Conservation (phyloP, 2,113 vertebrate genomes). For the Crypturellus undulatus region DNA sequence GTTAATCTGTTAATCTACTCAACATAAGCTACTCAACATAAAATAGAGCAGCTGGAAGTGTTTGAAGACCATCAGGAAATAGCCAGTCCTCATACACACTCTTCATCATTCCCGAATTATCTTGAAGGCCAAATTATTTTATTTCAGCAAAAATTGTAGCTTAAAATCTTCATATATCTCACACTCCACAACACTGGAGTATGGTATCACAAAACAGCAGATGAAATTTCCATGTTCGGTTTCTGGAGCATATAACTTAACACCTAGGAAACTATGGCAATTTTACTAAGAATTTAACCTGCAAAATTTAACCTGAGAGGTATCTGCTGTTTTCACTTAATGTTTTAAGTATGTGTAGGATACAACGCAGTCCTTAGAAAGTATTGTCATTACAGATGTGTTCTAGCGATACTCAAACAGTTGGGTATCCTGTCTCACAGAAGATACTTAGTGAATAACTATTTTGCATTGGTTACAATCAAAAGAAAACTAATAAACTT, state of each 20-base stretch:
- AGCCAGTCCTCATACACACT: neutral
- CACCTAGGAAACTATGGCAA: neutral
- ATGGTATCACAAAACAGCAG: neutral
- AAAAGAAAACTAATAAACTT: neutral
- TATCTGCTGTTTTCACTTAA: neutral
- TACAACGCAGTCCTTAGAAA: neutral
- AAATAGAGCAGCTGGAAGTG: neutral
- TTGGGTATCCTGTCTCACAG: neutral
- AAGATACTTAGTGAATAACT: neutral
- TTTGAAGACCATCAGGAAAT: neutral
- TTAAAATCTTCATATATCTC: neutral
- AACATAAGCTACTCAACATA: neutral
- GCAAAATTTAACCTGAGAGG: neutral
- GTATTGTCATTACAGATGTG: neutral
- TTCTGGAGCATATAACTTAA: neutral
- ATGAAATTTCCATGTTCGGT: neutral
- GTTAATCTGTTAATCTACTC: neutral
- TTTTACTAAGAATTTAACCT: neutral
- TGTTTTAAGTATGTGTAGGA: neutral
- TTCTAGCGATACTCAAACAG: neutral
- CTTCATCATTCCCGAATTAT: neutral
- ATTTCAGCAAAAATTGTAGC: neutral
- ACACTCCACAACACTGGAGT: neutral
- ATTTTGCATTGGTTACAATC: neutral
- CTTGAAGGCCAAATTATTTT: neutral